Percentiles rank a stretch among this genome's conserved stretches.
phyloP scores from a whole-genome alignment of 1,140 invertebrate species.

The Cherax destructor region DNA sequence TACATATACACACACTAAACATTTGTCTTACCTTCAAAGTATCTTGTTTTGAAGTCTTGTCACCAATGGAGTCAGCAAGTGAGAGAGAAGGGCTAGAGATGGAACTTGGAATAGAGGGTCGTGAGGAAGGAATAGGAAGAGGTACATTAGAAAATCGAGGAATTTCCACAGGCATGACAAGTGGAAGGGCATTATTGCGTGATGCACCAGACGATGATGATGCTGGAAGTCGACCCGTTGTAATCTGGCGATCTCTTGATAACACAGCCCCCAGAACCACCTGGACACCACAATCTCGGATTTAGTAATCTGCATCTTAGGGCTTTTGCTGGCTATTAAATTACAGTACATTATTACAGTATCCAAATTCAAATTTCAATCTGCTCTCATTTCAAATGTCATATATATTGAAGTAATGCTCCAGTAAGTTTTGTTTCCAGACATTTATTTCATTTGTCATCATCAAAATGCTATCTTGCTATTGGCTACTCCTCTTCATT shows the following conservation, averaged over 20 bases:
- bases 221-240: slow-evolving; percentile 27
- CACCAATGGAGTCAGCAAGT: not conserved
- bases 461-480: no score
- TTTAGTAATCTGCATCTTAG: no score
- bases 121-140: slow-evolving; percentile 45
- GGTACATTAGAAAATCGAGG: slow-evolving; percentile 70
- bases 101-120: slow-evolving; percentile 34
- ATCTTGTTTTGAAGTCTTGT: slow-evolving; percentile 6
- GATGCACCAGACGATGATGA: slow-evolving; percentile 21
- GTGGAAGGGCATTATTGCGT: slow-evolving; percentile 61
- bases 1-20: not conserved
- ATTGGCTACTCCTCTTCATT: no score
- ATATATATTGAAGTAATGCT: no score
- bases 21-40: slow-evolving; percentile 28
- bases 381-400: no score
- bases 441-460: no score
- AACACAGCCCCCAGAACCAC: slow-evolving; percentile 63
- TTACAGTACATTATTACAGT: no score
- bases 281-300: not conserved
- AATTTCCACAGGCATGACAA: slow-evolving; percentile 65
- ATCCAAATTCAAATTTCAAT: no score
- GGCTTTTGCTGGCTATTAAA: no score
- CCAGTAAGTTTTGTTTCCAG: no score
- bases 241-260: slow-evolving; percentile 53
- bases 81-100: slow-evolving; percentile 39